phyloP scores from a whole-genome alignment of 1,140 invertebrate species.

The Bathynomus jamesi region DNA sequence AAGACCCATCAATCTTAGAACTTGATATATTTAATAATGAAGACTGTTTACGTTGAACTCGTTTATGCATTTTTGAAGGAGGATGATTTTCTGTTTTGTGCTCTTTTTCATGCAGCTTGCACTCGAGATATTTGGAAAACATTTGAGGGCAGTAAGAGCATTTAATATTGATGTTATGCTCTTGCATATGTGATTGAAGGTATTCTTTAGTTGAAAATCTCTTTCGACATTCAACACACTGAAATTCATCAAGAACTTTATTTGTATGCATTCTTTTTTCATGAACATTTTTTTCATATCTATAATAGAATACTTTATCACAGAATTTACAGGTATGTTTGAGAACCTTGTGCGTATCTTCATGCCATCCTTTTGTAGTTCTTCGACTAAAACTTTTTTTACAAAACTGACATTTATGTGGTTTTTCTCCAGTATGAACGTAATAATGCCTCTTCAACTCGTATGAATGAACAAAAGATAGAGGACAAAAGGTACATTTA shows the following conservation, averaged over 20 bases:
- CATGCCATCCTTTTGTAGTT: not conserved
- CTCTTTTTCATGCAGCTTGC: not conserved
- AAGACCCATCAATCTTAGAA: not conserved
- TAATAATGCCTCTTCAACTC: not conserved
- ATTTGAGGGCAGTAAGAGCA: not conserved
- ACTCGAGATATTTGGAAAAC: not conserved
- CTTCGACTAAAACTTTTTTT: not conserved
- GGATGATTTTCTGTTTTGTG: not conserved
- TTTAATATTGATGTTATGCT: not conserved
- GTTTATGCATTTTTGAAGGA: not conserved
- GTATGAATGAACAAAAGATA: not conserved
- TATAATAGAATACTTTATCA: not conserved
- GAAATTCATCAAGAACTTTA: not conserved
- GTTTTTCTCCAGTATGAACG: not conserved
- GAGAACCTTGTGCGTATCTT: not conserved
- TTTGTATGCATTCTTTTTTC: not conserved
- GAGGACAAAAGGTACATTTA: not conserved
- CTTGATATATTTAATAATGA: not conserved
- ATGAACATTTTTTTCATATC: not conserved
- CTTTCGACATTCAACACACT: not conserved
- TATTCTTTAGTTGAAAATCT: not conserved
- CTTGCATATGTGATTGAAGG: not conserved
- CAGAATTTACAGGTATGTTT: not conserved
- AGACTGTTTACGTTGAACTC: not conserved
- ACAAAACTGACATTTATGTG: not conserved